These are phyloP conservation scores for Garrulus glandarius DNA, from an alignment of 2,797 vertebrate species.

Conservation along the genomic window DNA sequence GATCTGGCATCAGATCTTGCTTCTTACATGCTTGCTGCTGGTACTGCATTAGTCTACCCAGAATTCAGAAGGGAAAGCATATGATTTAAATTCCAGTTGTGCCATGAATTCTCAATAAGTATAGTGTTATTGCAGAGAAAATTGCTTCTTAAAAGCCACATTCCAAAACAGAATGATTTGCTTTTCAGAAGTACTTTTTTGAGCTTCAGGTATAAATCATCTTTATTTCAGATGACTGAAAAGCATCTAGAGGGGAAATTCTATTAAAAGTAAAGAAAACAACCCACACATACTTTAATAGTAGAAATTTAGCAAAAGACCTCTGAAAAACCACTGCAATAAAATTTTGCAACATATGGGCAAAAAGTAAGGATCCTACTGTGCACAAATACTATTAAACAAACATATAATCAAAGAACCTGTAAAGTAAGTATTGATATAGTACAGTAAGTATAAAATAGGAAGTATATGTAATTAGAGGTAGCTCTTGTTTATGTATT, in stretches of 20 bases:
- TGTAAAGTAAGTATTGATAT: not conserved
- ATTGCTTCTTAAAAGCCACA: not conserved
- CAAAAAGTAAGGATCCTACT: not conserved
- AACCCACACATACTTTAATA: not conserved
- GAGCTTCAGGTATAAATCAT: not conserved
- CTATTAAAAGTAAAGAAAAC: not conserved
- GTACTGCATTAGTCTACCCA: not conserved
- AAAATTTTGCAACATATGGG: not conserved
- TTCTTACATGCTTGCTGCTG: not conserved
- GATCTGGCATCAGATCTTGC: not conserved
- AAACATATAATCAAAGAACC: not conserved
- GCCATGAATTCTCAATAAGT: not conserved
- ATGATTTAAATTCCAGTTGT: not conserved
- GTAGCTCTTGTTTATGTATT: not conserved
- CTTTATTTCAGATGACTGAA: not conserved
- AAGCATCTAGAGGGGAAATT: not conserved
- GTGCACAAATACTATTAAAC: not conserved
- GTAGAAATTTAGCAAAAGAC: not conserved
- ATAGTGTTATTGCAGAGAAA: not conserved
- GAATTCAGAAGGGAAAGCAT: not conserved
- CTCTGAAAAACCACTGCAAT: not conserved
- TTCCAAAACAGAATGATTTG: not conserved
- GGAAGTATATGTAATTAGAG: not conserved
- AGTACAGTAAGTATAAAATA: not conserved
- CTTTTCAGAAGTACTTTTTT: not conserved